Evolutionary conservation across 2,888 invertebrate genomes (phyloP).

Genomic region (Mamestra brassicae): DNA sequence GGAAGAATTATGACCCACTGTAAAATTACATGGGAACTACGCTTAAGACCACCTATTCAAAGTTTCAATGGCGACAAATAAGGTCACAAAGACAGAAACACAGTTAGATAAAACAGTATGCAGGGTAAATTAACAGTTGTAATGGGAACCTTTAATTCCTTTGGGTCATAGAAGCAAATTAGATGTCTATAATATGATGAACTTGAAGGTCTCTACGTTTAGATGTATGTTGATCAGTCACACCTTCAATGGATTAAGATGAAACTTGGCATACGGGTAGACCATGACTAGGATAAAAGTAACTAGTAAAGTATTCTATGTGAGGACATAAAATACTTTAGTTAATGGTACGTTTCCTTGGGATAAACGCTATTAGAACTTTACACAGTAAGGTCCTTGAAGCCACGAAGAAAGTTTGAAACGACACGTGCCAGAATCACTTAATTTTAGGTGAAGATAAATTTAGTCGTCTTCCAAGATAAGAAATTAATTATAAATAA

Average conservation of each 20-base stretch:
- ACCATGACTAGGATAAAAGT: background rate
- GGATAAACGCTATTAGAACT: background rate
- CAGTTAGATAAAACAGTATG: slow-evolving; percentile 35
- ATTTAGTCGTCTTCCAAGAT: background rate
- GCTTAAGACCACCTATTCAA: slow-evolving; percentile 51
- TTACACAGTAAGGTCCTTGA: background rate
- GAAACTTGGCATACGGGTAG: background rate
- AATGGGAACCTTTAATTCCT: slow-evolving; percentile 14
- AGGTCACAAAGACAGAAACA: slow-evolving; percentile 36
- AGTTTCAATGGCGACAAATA: slow-evolving; percentile 57
- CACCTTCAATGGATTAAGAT: background rate
- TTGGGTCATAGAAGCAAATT: background rate
- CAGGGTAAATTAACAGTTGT: slow-evolving; percentile 34
- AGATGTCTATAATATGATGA: background rate
- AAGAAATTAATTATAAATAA: slow-evolving; percentile 11
- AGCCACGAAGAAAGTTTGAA: background rate
- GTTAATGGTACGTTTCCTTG: background rate
- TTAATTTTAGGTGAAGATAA: background rate
- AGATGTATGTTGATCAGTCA: background rate
- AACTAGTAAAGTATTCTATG: too few species aligned
- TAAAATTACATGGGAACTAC: slow-evolving; percentile 55
- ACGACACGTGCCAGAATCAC: background rate
- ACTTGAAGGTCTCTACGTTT: background rate
- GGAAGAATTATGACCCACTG: slow-evolving; percentile 38
- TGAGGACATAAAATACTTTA: background rate